Percentiles rank a stretch among this genome's conserved stretches.
phyloP scores from a whole-genome alignment of 2,113 vertebrate genomes.

The Rhabdornis inornatus region DNA sequence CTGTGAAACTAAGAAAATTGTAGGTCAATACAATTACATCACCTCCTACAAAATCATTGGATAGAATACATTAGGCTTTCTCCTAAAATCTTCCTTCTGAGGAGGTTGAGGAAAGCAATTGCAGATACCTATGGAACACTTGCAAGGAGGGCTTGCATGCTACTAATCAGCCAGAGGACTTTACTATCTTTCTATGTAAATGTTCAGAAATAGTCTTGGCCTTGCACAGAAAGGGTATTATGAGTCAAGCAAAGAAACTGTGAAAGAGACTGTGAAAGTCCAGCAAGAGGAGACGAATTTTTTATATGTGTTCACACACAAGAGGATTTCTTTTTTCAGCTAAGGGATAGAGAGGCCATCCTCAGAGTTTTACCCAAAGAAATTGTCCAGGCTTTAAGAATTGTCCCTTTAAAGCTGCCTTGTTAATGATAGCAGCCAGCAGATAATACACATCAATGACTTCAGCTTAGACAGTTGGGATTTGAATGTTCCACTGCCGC shows the following conservation, averaged over 20 bases:
- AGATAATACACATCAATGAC: conserved; percentile 62
- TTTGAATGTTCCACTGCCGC: conserved; percentile 9
- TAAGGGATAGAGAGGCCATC: background rate
- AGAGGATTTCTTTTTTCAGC: background rate
- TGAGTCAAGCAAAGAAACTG: background rate
- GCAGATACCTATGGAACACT: background rate
- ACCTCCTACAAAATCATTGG: background rate
- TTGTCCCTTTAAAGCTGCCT: conserved; percentile 47
- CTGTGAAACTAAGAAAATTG: background rate
- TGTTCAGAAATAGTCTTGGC: background rate
- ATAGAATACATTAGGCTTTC: background rate
- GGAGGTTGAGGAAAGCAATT: background rate
- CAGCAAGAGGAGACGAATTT: background rate
- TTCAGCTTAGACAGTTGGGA: conserved; percentile 49
- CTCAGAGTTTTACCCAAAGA: conserved; percentile 41
- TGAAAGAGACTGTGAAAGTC: background rate
- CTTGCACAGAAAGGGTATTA: background rate
- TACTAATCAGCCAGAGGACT: background rate
- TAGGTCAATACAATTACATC: background rate
- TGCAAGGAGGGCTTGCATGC: background rate
- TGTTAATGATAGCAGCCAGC: conserved; percentile 45
- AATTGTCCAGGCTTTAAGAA: conserved; percentile 55
- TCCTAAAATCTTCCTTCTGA: background rate
- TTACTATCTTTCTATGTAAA: conserved; percentile 6
- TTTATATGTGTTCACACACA: background rate